These are phyloP conservation scores for Orthosia cruda DNA, from an alignment of 2,888 invertebrate genomes.

Conservation along the genomic window DNA sequence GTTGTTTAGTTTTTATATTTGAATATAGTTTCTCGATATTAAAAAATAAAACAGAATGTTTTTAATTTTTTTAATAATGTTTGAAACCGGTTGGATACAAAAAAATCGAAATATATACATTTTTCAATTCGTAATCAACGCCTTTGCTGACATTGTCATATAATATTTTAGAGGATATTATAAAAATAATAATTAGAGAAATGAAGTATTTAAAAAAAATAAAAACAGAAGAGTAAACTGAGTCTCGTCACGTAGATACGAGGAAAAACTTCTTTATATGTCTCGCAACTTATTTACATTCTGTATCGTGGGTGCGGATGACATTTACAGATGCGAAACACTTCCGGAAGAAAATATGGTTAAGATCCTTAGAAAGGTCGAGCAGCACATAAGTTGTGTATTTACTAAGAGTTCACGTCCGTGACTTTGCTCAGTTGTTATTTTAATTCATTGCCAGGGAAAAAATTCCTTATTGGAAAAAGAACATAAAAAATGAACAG, in stretches of 20 bases:
- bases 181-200: neutral
- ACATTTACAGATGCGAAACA: constrained; percentile 30
- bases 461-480: neutral
- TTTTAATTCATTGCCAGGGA: neutral
- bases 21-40: neutral
- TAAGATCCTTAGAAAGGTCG: constrained; percentile 12
- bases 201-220: neutral
- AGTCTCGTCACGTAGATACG: constrained; percentile 2
- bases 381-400: constrained; percentile 3
- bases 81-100: too few relatives aligned
- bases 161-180: neutral
- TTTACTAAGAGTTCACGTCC: constrained; percentile 8
- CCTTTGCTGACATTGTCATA: neutral
- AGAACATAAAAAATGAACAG: too few relatives aligned
- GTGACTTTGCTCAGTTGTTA: neutral
- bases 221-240: neutral
- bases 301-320: constrained; percentile 11
- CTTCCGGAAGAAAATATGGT: constrained; percentile 41
- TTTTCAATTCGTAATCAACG: neutral
- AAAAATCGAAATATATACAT: neutral
- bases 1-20: too few relatives aligned
- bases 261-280: constrained; percentile 16
- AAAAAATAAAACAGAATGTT: neutral
- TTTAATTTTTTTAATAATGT: too few relatives aligned
- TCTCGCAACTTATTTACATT: constrained; percentile 31